Conservation (phyloP, 2,888 invertebrate species). For the Ligdia adustata region DNA sequence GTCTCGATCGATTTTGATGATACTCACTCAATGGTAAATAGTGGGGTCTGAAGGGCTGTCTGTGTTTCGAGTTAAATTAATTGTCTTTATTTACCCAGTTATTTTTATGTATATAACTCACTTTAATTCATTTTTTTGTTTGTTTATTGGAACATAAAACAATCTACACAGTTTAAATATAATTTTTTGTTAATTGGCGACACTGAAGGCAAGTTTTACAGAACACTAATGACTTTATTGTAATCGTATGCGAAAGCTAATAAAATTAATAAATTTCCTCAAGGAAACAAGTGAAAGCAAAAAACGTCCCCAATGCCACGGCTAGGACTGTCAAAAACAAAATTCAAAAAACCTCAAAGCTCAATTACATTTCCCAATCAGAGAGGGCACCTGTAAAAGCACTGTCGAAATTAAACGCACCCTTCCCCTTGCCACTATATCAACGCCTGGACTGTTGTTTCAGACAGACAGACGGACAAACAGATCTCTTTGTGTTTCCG, state of each 20-base stretch:
- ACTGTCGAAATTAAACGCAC: slow-evolving; percentile 57
- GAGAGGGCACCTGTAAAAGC: slow-evolving; percentile 33
- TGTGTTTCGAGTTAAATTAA: too few species aligned
- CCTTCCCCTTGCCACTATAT: slow-evolving; percentile 64
- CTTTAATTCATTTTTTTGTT: too few species aligned
- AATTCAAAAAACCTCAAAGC: slow-evolving; percentile 36
- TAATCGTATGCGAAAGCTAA: too few species aligned
- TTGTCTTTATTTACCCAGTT: too few species aligned
- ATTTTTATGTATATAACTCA: too few species aligned
- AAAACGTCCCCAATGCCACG: not conserved
- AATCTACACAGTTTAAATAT: too few species aligned
- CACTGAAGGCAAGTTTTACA: too few species aligned
- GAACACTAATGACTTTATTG: too few species aligned
- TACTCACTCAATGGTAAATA: not conserved
- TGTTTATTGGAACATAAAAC: too few species aligned
- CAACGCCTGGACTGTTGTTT: slow-evolving; percentile 72
- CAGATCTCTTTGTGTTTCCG: slow-evolving; percentile 64
- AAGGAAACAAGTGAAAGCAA: not conserved
- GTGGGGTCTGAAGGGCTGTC: not conserved
- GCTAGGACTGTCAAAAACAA: slow-evolving; percentile 21
- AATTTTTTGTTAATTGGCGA: too few species aligned
- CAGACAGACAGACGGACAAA: slow-evolving; percentile 69
- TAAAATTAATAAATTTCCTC: not conserved
- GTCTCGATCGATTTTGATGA: slow-evolving; percentile 11
- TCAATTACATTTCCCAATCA: slow-evolving; percentile 32